A percentile compares a stretch with the other conserved stretches of the same genome.
phyloP scores from a whole-genome alignment of 2,888 invertebrate genomes.

The Leptogaster cylindrica region DNA sequence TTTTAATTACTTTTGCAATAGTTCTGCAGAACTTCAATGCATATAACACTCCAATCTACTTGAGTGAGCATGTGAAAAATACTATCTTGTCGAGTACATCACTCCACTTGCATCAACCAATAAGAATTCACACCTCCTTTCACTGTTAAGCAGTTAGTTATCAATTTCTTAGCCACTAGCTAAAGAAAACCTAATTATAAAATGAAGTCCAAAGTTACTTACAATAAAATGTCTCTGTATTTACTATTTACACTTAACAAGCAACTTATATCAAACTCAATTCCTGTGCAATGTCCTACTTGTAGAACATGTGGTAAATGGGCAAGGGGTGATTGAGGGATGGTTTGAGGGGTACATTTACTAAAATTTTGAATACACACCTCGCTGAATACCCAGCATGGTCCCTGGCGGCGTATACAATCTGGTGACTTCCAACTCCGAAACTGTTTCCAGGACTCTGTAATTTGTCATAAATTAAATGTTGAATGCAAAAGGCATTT shows the following conservation, averaged over 20 bases:
- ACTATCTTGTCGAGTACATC: too few species aligned
- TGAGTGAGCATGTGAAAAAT: too few species aligned
- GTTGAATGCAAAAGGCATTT: background rate
- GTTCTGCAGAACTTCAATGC: too few species aligned
- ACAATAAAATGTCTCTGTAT: slow-evolving; percentile 1
- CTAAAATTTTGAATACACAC: slow-evolving; percentile 60
- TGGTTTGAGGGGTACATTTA: slow-evolving; percentile 46
- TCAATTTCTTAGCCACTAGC: slow-evolving; percentile 32
- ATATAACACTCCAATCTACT: too few species aligned
- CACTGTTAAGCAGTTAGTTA: slow-evolving; percentile 11
- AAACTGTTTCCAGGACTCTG: slow-evolving; percentile 62
- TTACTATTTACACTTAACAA: slow-evolving; percentile 15
- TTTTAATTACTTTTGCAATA: too few species aligned
- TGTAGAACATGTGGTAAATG: slow-evolving; percentile 47
- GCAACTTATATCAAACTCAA: background rate
- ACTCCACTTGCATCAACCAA: too few species aligned
- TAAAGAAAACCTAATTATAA: slow-evolving; percentile 7
- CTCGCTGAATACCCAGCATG: slow-evolving; percentile 63
- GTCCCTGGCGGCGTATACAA: slow-evolving; percentile 63
- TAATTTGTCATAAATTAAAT: too few species aligned
- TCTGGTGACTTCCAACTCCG: slow-evolving; percentile 61
- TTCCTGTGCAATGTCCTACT: slow-evolving; percentile 19
- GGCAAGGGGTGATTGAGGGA: slow-evolving; percentile 46
- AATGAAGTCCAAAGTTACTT: slow-evolving; percentile 22
- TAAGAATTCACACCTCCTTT: too few species aligned